Base-by-base conservation (phyloP, 2,888 invertebrate genomes). In the Netelia fuscicornis region DNA sequence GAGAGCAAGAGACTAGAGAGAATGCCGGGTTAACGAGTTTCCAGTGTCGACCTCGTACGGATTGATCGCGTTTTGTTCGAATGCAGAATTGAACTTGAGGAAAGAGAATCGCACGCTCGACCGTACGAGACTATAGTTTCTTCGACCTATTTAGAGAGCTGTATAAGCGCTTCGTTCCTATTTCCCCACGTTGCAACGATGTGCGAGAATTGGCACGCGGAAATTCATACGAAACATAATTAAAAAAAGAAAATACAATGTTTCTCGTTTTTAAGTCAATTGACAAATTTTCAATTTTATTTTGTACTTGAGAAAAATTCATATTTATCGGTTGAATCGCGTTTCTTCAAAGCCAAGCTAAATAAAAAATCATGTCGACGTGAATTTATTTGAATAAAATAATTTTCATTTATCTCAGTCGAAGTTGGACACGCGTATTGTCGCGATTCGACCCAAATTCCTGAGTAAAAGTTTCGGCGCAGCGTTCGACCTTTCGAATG, bases 401-500 rank as follows among this genome's bases (percentile, higher is more conserved):
- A 48, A 48, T 13, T 48, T 48, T 48, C 48, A 3, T 48, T 48
- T 48, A 13, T 48, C 13, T 48, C 48, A 13, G 13, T 13, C 10
- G 13, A 48, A 48, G 48, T 48, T 10, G 48, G 48, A 13, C 48
- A 13, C 48, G 48, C 48, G 10, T 6, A 48, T 48, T 56, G 58
- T 20, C 37, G 20, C 17, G 20, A 20, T 71, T 71, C 65, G 71
- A 10, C 71, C 77, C 48, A 77, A 82, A 82, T 82, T 42, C 65
- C 23, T 65, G 17, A 9, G 5, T 6, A 56, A 72, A 76, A 64
- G 60, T 72, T 54, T 65, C 42, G 44, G 20, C 25, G 80, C 20
- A 71, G 74, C 20, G 68, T 65, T 76, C 80, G 80, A 80, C 71
- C 75, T 80, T 76, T 76, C 20, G 65, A 76, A 74, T 42, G 23